Base-by-base conservation (phyloP, 2,113 vertebrate species). In the Irena cyanogastra region DNA sequence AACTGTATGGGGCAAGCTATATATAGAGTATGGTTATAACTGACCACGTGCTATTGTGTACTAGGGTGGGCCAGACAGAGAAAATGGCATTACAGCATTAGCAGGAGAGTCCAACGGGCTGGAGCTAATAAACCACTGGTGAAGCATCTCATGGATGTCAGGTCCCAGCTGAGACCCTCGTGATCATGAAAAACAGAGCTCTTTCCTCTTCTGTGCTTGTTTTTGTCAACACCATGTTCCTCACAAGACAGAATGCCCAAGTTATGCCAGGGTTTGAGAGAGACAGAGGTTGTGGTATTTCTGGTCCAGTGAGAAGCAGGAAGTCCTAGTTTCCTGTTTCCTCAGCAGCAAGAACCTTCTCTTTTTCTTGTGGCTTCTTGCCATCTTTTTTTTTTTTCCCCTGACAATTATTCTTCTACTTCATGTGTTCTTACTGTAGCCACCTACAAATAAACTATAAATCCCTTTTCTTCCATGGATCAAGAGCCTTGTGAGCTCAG, bases 51-150 rank as follows among this genome's bases (percentile, higher is more conserved):
- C 9, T 68, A 31, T 56, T 86, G 59, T 71, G 53, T 72, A 4
- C 61, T 31, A n/a, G 28, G 76, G 47, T 1, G 2, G 72, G 37
- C 57, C 91, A 82, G 24, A 12, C 35, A 52, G 31, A 49, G 61
- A 71, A 86, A 78, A 94, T 15, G 56, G 30, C n/a, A 47, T 31
- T 80, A 7, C 35, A 54, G n/a, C 28, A 42, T 44, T 78, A 84
- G 41, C 37, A 68, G 52, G 61, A 64, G 44, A 61, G 53, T 87
- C 71, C 88, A 77, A n/a, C 14, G 12, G 85, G 22, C 92, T 95
- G 89, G 39, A 94, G 70, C 85, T 83, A 86, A 93, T 68, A 83
- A 91, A 83, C 53, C 39, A n/a, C 59, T 75, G 49, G 14, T 9
- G 24, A n/a, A 86, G 22, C 7, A 4, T 45, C n/a, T 89, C 70